Evolutionary conservation across 2,888 invertebrate genomes (phyloP).

Genomic region (Acheta domesticus): DNA sequence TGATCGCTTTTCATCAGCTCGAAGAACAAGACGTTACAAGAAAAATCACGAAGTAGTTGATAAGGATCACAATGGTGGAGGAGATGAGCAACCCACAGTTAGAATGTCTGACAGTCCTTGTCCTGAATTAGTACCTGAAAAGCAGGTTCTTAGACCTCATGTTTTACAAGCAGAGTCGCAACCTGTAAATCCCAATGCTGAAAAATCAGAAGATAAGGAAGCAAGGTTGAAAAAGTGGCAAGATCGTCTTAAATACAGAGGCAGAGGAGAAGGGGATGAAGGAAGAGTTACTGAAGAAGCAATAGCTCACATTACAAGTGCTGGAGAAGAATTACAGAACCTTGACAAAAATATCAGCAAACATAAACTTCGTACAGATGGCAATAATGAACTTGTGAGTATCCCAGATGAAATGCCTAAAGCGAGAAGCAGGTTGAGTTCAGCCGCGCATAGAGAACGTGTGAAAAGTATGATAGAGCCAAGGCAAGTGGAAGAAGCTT

Average conservation of each 20-base stretch:
- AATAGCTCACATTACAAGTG: slow-evolving; percentile 46
- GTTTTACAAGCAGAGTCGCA: slow-evolving; percentile 47
- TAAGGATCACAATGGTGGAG: slow-evolving; percentile 49
- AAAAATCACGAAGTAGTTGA: slow-evolving; percentile 47
- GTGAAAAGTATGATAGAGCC: slow-evolving; percentile 51
- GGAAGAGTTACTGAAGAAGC: slow-evolving; percentile 46
- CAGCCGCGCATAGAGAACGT: slow-evolving; percentile 46
- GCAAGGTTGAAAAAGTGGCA: slow-evolving; percentile 66
- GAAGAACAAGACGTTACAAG: slow-evolving; percentile 78
- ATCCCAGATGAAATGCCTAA: slow-evolving; percentile 33
- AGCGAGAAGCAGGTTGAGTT: slow-evolving; percentile 33
- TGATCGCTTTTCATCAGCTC: slow-evolving; percentile 76
- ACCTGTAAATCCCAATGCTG: slow-evolving; percentile 41
- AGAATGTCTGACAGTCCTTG: slow-evolving; percentile 45
- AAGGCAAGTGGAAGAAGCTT: slow-evolving; percentile 45
- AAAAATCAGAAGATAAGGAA: slow-evolving; percentile 56
- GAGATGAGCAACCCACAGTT: slow-evolving; percentile 49
- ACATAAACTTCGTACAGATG: slow-evolving; percentile 29
- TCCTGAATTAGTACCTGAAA: slow-evolving; percentile 51
- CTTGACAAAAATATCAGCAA: slow-evolving; percentile 47
- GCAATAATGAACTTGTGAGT: slow-evolving; percentile 31
- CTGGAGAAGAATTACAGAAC: slow-evolving; percentile 49
- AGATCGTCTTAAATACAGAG: slow-evolving; percentile 59
- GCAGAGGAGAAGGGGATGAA: slow-evolving; percentile 42
- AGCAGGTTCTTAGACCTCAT: slow-evolving; percentile 53